Evolutionary conservation across 1,140 invertebrate species (phyloP), one percentile per base, ranked within the genome.

Genomic region (Drosophila sturtevanti): DNA sequence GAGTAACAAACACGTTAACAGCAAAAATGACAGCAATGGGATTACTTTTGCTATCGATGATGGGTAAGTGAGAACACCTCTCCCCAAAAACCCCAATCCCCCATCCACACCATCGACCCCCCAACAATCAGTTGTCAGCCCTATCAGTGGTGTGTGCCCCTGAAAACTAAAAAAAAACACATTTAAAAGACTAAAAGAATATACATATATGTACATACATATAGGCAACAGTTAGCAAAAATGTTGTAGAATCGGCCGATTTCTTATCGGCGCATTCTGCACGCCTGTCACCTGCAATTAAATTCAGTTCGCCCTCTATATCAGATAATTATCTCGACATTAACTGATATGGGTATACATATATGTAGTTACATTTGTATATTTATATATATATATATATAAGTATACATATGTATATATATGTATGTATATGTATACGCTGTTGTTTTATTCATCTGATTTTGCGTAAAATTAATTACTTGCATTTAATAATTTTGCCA

Each of bases 41-140:
- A 73, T 91, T 91, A 91, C 72, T 91, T 81, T 38, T 91, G 78
- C 78, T 91, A 91, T 91, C 89, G 67, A 91, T 91, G 85, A 86
- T 91, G 85, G 89, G 89, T 91, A 87, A 91, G 89, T 91, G 79
- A 73, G 48, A 18, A 24, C 51, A 38, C 51, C 58, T 18, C 22
- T 4, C 1, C 18, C 18, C 18, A n/a, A n/a, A 16, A 27, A 22
- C 14, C 38, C 4, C 38, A 41, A 14, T 14, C 2, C 38, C 38
- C n/a, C n/a, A 41, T 7, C 7, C n/a, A 7, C 38, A 41, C 38
- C 38, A n/a, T n/a, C n/a, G n/a, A n/a, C 24, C 1, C 18, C 18
- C 18, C 41, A 9, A 18, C 2, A 16, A 44, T 31, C 27, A 31
- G 27, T n/a, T n/a, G n/a, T 41, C n/a, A 44, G 41, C 24, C 63